Conservation (phyloP, 2,113 vertebrate genomes). For the Cyanoderma ruficeps region DNA sequence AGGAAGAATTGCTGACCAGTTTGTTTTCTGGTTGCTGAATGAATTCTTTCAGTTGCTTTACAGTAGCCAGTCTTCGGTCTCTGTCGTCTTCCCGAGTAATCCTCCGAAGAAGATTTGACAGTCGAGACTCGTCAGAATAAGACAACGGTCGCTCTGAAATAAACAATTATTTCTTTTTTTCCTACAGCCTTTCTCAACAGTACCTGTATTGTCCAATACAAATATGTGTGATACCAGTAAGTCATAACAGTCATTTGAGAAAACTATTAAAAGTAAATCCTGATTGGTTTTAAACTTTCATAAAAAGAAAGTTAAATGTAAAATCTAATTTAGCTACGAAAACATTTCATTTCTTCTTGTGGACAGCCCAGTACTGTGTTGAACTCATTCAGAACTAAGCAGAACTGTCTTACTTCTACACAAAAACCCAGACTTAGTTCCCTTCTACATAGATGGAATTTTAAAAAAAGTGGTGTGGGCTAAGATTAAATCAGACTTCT, state of each 20-base stretch:
- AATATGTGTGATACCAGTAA: not conserved
- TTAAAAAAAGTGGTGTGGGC: not conserved
- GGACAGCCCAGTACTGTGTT: not conserved
- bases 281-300: not conserved
- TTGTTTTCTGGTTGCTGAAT: conserved; percentile 98
- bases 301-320: not conserved
- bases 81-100: conserved; percentile 99
- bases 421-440: not conserved
- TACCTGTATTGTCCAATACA: rapidly evolving
- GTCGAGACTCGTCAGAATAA: conserved; percentile 98
- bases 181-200: not conserved
- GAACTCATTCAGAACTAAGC: not conserved
- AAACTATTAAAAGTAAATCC: not conserved
- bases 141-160: conserved; percentile 92
- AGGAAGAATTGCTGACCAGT: conserved; percentile 80
- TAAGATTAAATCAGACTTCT: not conserved
- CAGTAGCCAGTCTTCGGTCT: conserved; percentile 95
- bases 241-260: rapidly evolving
- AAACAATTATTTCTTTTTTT: not conserved
- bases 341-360: not conserved
- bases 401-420: not conserved
- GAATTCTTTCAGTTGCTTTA: conserved; percentile 98
- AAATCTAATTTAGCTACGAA: not conserved
- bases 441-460: not conserved
- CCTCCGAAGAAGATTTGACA: conserved; percentile 98